phyloP scores from a whole-genome alignment of 2,113 vertebrate species.

The Hippocampus guttulatus region DNA sequence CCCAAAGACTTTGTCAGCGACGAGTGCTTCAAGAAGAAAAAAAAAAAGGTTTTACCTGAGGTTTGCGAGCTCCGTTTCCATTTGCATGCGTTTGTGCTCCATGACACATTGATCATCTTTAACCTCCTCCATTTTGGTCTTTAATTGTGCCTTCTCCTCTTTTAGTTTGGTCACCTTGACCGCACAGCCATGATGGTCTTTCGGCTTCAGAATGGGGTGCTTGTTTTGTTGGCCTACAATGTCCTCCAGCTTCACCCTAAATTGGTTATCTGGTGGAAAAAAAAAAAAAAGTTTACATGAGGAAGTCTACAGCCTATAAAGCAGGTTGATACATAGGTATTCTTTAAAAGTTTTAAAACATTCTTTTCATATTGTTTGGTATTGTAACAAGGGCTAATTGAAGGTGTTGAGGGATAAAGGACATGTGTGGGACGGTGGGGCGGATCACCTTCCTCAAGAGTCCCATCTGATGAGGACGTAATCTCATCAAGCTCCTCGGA shows the following conservation, averaged over 20 bases:
- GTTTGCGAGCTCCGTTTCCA: constrained; percentile 76
- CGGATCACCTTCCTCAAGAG: constrained; percentile 76
- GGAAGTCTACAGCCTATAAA: not conserved
- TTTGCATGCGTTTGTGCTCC: constrained; percentile 77
- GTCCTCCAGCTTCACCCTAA: constrained; percentile 80
- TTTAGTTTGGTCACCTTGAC: constrained; percentile 76
- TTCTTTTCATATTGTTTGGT: not conserved
- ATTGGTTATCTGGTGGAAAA: constrained; percentile 72
- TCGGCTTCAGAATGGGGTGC: constrained; percentile 75
- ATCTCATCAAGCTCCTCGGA: constrained; percentile 79
- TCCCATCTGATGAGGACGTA: constrained; percentile 81
- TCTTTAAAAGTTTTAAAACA: not conserved
- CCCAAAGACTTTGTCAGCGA: not conserved
- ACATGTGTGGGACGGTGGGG: constrained; percentile 64
- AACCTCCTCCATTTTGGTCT: constrained; percentile 71
- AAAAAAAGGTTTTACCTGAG: constrained; percentile 67
- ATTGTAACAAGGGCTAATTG: constrained; percentile 61
- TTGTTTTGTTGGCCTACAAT: constrained; percentile 78
- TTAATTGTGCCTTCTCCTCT: constrained; percentile 66
- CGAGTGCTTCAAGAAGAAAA: not conserved
- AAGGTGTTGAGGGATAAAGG: constrained; percentile 75
- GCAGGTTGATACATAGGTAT: not conserved
- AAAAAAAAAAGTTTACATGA: not conserved
- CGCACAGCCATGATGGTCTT: constrained; percentile 63
- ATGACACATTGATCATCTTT: constrained; percentile 73